Evolutionary conservation across 2,113 vertebrate species (phyloP), one percentile per base, ranked within the genome.

Genomic region (Otocyon megalotis): DNA sequence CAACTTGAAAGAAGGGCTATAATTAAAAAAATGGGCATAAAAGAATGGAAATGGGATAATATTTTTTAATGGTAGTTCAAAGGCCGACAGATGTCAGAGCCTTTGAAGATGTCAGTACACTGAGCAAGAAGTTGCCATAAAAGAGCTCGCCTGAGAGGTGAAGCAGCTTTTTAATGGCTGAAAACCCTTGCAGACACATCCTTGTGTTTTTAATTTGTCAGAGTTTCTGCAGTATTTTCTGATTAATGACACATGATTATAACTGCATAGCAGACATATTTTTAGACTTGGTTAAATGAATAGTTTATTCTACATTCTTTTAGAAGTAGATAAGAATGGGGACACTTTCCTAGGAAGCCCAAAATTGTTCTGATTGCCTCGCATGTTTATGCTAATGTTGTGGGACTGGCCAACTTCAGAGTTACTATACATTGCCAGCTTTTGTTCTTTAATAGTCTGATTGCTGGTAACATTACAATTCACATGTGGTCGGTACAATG

Each of bases 1-100:
- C 92, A 98, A 99, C 99, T 99, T 99, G 99, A 99, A 99, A 99
- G 99, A 98, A 98, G 98, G 98, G 98, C 98, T 99, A 99, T 99
- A 99, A 99, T 99, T 99, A 99, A 99, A 99, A 99, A 99, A 99
- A 99, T 99, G 99, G 99, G 98, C 99, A 99, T 99, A 99, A 99
- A 99, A 99, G 99, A 99, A 99, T 99, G 99, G 99, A 99, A 99
- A 99, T 99, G 99, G 99, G 99, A 99, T 99, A 98, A 99, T 99
- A 99, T 99, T 99, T 99, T 99, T 98, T 99, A 99, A 99, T 99
- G 99, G 99, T 99, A 99, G 99, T 99, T 99, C 99, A 99, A 99
- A 99, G 99, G 99, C 99, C 98, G 98, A 99, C 99, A 99, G 99
- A 99, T 99, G 99, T 99, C 99, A 99, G 97, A 98, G 98, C 98